Percentiles rank a stretch among this genome's conserved stretches.
Evolutionary conservation across 2,797 vertebrate genomes (phyloP).

Genomic region (Bufotes viridis): DNA sequence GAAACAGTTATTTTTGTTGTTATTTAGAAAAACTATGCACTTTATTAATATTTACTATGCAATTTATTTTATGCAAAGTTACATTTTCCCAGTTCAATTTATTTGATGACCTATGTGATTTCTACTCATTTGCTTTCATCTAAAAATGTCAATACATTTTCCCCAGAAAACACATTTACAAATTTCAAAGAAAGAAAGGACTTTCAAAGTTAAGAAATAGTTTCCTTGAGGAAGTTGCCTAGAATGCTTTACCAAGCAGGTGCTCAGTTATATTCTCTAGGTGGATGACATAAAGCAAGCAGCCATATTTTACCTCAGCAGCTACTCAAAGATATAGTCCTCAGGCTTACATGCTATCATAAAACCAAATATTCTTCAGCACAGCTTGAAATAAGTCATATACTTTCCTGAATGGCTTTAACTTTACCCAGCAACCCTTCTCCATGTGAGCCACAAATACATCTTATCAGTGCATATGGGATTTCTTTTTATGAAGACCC

Average conservation of each 20-base stretch:
- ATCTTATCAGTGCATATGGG: slow-evolving; percentile 8
- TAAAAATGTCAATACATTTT: background rate
- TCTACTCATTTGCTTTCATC: background rate
- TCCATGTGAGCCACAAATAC: slow-evolving; percentile 6
- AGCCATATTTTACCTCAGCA: slow-evolving; percentile 45
- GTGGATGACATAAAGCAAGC: slow-evolving; percentile 41
- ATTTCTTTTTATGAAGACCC: slow-evolving; percentile 17
- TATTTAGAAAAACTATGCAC: background rate
- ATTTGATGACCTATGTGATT: background rate
- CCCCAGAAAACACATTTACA: background rate
- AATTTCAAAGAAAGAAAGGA: background rate
- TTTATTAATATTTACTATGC: too few relatives aligned
- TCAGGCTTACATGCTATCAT: slow-evolving; percentile 34
- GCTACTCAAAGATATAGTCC: slow-evolving; percentile 53
- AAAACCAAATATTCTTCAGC: slow-evolving; percentile 51
- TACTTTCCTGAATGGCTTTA: slow-evolving; percentile 55
- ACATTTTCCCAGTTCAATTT: background rate
- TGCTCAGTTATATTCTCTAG: slow-evolving; percentile 47
- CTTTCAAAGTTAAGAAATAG: background rate
- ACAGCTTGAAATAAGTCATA: slow-evolving; percentile 56
- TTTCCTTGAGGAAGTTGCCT: background rate
- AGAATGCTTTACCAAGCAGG: slow-evolving; percentile 43
- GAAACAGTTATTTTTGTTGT: background rate
- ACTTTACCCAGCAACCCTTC: slow-evolving; percentile 34
- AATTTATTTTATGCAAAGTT: background rate